These are phyloP conservation scores for Micrasema minimum DNA, from an alignment of 1,140 invertebrate species.

Conservation along the genomic window DNA sequence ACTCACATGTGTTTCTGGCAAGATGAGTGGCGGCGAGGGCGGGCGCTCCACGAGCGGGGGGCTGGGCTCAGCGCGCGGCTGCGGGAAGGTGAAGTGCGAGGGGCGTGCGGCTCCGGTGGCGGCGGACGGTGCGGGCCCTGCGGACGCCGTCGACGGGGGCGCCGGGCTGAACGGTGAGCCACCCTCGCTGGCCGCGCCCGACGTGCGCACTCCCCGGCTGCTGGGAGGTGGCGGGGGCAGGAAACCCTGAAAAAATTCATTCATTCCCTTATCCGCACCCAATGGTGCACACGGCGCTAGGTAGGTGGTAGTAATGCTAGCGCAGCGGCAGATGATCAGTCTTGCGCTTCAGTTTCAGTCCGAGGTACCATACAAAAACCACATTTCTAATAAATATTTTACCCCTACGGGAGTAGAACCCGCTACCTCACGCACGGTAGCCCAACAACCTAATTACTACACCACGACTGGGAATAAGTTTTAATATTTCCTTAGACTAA, in stretches of 20 bases:
- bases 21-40: not conserved
- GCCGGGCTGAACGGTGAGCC: slow-evolving; percentile 53
- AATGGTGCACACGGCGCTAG: too few relatives aligned
- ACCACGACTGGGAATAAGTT: too few relatives aligned
- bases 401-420: too few relatives aligned
- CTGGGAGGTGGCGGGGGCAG: slow-evolving; percentile 74
- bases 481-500: too few relatives aligned
- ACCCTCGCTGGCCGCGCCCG: slow-evolving; percentile 46
- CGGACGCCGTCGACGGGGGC: slow-evolving; percentile 60
- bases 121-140: slow-evolving; percentile 59
- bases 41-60: slow-evolving; percentile 52
- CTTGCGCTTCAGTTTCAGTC: too few relatives aligned
- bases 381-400: too few relatives aligned
- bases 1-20: slow-evolving; percentile 1
- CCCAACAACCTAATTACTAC: too few relatives aligned
- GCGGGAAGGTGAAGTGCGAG: slow-evolving; percentile 56
- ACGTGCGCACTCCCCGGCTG: slow-evolving; percentile 56
- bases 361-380: too few relatives aligned
- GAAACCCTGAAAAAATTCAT: slow-evolving; percentile 59
- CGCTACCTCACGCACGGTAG: too few relatives aligned
- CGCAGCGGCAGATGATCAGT: too few relatives aligned
- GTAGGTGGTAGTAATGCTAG: too few relatives aligned
- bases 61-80: slow-evolving; percentile 60
- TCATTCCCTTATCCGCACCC: too few relatives aligned
- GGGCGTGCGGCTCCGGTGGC: slow-evolving; percentile 61